A percentile compares a stretch with the other conserved stretches of the same genome.
These are phyloP conservation scores for Cairina moschata DNA, from an alignment of 2,113 vertebrate genomes.

Conservation along the genomic window DNA sequence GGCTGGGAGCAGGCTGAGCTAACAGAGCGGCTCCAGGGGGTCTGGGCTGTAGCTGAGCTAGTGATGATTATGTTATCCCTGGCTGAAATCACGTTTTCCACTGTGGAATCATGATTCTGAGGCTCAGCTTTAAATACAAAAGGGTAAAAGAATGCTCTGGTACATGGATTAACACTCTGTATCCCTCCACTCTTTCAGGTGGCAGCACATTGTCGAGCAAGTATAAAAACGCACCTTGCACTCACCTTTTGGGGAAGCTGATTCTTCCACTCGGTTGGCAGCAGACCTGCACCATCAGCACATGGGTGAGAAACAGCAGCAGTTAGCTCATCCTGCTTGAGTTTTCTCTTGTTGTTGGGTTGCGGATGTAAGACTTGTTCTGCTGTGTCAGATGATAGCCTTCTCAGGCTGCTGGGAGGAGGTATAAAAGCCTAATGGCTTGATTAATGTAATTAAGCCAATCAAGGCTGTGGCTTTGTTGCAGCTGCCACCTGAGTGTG, in stretches of 20 bases:
- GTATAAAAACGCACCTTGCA: accelerated
- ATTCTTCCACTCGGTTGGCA: neutral
- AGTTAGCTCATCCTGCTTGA: accelerated
- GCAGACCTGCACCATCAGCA: neutral
- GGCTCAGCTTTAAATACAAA: constrained; percentile 8
- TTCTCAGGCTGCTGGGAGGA: neutral
- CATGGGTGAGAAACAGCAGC: neutral
- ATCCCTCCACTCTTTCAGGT: neutral
- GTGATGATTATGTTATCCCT: constrained; percentile 78
- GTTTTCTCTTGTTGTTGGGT: neutral
- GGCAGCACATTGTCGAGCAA: accelerated
- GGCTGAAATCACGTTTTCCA: constrained; percentile 42
- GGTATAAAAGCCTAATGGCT: neutral
- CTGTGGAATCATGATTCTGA: constrained; percentile 71
- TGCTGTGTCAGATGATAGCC: neutral
- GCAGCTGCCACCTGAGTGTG: neutral
- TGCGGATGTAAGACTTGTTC: accelerated
- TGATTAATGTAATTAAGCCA: constrained; percentile 37
- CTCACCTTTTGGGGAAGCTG: neutral
- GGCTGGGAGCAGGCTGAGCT: no score
- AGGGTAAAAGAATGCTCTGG: accelerated
- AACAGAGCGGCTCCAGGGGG: accelerated
- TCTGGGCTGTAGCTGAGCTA: constrained; percentile 28
- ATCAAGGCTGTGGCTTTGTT: constrained; percentile 19
- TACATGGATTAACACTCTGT: neutral